Conservation (phyloP, 2,113 vertebrate genomes). For the Callorhinus ursinus region DNA sequence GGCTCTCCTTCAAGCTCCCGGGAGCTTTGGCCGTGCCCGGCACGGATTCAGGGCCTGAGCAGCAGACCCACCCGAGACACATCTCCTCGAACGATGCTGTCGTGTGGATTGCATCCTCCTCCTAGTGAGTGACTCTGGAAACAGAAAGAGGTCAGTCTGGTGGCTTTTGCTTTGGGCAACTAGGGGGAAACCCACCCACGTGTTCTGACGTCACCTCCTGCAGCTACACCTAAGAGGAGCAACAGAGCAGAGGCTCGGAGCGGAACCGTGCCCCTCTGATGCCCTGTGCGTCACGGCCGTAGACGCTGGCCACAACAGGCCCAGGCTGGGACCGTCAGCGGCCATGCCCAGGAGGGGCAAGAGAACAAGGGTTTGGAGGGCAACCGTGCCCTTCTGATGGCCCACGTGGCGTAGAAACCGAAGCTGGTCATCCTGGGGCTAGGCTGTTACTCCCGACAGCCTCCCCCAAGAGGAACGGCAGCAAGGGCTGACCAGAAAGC, state of each 20-base stretch:
- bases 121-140: constrained; percentile 27
- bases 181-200: background rate
- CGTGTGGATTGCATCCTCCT: background rate
- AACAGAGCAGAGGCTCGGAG: constrained; percentile 28
- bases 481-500: background rate
- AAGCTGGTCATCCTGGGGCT: background rate
- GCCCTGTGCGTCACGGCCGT: background rate
- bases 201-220: background rate
- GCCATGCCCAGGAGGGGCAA: background rate
- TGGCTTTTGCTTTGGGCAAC: constrained; percentile 46
- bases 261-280: background rate
- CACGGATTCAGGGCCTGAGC: background rate
- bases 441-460: background rate
- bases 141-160: background rate
- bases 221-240: background rate
- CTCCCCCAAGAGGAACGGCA: background rate
- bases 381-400: background rate
- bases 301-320: background rate
- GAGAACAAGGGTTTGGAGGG: background rate
- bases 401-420: background rate
- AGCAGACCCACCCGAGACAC: constrained; percentile 14
- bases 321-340: background rate
- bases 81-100: background rate
- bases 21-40: constrained; percentile 43
- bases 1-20: background rate